phyloP scores from a whole-genome alignment of 2,888 invertebrate species.

The Glyphotaelius pellucidus region DNA sequence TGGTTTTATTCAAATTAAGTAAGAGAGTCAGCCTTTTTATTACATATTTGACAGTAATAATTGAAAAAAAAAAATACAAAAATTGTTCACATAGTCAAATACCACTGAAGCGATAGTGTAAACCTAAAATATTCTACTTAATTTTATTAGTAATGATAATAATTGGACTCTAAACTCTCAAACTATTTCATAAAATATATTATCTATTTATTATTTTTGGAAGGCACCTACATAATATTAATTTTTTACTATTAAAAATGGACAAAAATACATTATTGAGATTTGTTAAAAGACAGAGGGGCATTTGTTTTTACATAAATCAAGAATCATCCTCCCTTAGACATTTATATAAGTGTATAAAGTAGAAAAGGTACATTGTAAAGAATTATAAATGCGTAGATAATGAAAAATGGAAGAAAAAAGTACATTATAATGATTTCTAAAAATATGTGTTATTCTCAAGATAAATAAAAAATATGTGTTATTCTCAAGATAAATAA shows the following conservation, averaged over 20 bases:
- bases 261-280: conserved; percentile 5
- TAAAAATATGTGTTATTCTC: conserved; percentile 2
- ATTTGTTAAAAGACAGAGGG: conserved; percentile 7
- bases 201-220: conserved; percentile 21
- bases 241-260: conserved; percentile 14
- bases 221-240: conserved; percentile 32
- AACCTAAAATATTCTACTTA: not conserved
- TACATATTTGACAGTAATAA: not conserved
- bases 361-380: conserved; percentile 2
- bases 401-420: not conserved
- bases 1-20: not conserved
- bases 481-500: not conserved
- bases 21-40: not conserved
- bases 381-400: conserved; percentile 18
- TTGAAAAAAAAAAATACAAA: not conserved
- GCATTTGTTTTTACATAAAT: not conserved
- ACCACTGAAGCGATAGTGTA: not conserved
- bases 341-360: not conserved
- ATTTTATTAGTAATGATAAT: not conserved
- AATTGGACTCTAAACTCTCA: conserved; percentile 20
- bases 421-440: not conserved
- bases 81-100: not conserved
- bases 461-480: too few relatives aligned
- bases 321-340: not conserved
- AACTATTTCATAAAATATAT: not conserved